Conservation (phyloP, 1,140 invertebrate species). For the Muscidifurax raptorellus region DNA sequence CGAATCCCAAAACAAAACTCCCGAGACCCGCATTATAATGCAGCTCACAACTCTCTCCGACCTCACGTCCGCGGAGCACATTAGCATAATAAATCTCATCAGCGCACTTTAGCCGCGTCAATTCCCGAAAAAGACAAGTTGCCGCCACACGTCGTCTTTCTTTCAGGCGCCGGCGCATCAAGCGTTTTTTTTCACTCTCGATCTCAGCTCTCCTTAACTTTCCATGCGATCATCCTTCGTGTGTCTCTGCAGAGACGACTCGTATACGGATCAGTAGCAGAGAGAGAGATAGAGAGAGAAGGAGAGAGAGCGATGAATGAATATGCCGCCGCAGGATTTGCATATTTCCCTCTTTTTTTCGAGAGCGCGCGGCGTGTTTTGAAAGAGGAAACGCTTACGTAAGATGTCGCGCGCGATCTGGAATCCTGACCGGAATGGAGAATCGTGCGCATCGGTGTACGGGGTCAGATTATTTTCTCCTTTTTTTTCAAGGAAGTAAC, state of each 20-base stretch:
- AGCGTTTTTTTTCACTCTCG: background rate
- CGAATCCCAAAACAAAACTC: background rate
- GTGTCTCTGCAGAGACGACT: no score
- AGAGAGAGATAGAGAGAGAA: no score
- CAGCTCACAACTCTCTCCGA: background rate
- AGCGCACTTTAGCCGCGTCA: constrained; percentile 14
- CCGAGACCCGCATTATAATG: background rate
- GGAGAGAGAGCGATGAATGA: background rate
- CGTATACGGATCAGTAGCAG: no score
- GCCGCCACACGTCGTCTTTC: background rate
- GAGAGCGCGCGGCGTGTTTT: no score
- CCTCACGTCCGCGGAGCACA: background rate
- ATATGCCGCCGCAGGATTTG: background rate
- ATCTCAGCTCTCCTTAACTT: no score
- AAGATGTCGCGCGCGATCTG: no score
- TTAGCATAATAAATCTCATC: constrained; percentile 30
- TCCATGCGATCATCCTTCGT: background rate
- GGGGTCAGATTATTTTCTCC: no score
- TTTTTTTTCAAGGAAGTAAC: no score
- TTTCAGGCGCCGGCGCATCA: background rate
- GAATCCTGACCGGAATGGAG: no score
- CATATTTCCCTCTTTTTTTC: background rate
- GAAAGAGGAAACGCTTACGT: no score
- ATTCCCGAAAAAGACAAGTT: background rate
- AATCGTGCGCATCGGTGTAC: no score